phyloP scores from a whole-genome alignment of 1,140 invertebrate species.

The Ectropis grisescens region DNA sequence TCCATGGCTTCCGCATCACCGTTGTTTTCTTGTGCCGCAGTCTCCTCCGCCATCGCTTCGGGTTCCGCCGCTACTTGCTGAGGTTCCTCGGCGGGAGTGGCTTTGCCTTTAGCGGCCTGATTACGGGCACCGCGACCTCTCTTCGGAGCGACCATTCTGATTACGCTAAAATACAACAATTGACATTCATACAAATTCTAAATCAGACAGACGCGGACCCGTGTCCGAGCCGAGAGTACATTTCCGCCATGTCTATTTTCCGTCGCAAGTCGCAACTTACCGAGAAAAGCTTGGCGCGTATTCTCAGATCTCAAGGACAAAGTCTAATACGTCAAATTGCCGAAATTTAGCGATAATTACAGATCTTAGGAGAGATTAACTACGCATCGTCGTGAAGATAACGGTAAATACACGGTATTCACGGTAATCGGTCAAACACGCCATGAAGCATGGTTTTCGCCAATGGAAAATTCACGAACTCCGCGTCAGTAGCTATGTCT shows the following conservation, averaged over 20 bases:
- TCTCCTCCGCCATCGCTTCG: constrained; percentile 33
- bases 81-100: constrained; percentile 27
- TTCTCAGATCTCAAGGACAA: constrained; percentile 38
- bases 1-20: constrained; percentile 31
- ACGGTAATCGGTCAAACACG: constrained; percentile 31
- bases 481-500: constrained; percentile 4
- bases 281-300: constrained; percentile 44
- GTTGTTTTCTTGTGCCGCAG: constrained; percentile 35
- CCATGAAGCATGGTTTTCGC: constrained; percentile 45
- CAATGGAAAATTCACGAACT: constrained; percentile 57
- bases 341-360: constrained; percentile 11
- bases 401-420: constrained; percentile 38
- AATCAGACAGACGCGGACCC: too few relatives aligned
- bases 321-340: constrained; percentile 15
- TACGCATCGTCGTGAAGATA: constrained; percentile 8
- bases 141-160: constrained; percentile 56
- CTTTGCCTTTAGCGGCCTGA: constrained; percentile 38
- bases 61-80: constrained; percentile 20
- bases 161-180: constrained; percentile 13
- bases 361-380: too few relatives aligned
- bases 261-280: constrained; percentile 18
- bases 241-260: constrained; percentile 31
- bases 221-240: too few relatives aligned
- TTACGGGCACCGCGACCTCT: constrained; percentile 54
- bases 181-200: constrained; percentile 8